These are phyloP conservation scores for Pseudomugil gertrudae DNA, from an alignment of 2,797 vertebrate genomes.

Conservation along the genomic window DNA sequence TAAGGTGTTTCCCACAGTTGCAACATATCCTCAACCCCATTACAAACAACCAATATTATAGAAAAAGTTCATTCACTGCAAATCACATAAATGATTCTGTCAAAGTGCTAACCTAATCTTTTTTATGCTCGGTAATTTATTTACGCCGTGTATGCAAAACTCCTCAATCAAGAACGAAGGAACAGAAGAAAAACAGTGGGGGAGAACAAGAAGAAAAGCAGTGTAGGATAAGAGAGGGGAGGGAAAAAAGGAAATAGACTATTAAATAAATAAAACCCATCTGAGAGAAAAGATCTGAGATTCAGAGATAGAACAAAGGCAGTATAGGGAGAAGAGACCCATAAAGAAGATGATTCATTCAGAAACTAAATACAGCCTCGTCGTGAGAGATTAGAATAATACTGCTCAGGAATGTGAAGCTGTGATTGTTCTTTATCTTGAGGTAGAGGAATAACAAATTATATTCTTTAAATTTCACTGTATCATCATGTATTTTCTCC, in stretches of 20 bases:
- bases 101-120: conserved; percentile 44
- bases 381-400: conserved; percentile 49
- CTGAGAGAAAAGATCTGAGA: conserved; percentile 56
- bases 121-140: conserved; percentile 54
- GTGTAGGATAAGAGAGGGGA: conserved; percentile 27
- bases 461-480: conserved; percentile 6
- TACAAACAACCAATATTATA: conserved; percentile 47
- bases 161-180: conserved; percentile 21
- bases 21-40: conserved; percentile 42
- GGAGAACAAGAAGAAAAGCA: conserved; percentile 28
- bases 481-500: conserved; percentile 10
- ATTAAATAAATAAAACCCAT: conserved; percentile 24
- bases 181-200: conserved; percentile 18
- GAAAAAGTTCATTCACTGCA: conserved; percentile 50
- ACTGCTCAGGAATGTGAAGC: conserved; percentile 38
- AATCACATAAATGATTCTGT: conserved; percentile 55
- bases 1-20: conserved; percentile 60
- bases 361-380: conserved; percentile 57
- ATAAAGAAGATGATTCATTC: conserved; percentile 56
- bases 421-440: not conserved
- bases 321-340: conserved; percentile 25
- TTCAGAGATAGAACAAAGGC: conserved; percentile 43
- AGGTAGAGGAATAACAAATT: conserved; percentile 26
- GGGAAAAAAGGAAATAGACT: not conserved
- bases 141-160: conserved; percentile 40